phyloP scores from a whole-genome alignment of 2,797 vertebrate species.

The Microchirus variegatus region DNA sequence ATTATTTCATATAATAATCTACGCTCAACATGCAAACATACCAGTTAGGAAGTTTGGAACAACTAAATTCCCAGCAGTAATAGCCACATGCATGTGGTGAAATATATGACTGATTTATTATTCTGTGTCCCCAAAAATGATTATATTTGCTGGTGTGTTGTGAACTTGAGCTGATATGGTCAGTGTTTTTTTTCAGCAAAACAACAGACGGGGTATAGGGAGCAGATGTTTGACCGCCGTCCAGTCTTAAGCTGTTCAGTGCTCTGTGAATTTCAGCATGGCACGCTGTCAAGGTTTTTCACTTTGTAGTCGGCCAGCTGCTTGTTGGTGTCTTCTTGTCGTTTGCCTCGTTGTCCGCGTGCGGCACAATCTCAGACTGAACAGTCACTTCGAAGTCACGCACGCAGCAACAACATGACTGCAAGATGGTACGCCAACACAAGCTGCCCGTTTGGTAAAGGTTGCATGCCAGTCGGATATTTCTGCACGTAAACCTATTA shows the following conservation, averaged over 20 bases:
- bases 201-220: slow-evolving; percentile 35
- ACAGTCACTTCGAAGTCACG: too few relatives aligned
- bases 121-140: too few relatives aligned
- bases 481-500: not conserved
- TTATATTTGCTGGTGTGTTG: not conserved
- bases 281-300: slow-evolving; percentile 40
- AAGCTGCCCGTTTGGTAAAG: not conserved
- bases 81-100: too few relatives aligned
- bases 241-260: slow-evolving; percentile 43
- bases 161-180: slow-evolving; percentile 28
- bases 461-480: not conserved
- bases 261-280: slow-evolving; percentile 41
- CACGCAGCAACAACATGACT: too few relatives aligned
- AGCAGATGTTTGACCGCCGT: slow-evolving; percentile 54
- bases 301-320: slow-evolving; percentile 42
- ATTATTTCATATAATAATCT: too few relatives aligned
- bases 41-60: too few relatives aligned
- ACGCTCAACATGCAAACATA: too few relatives aligned
- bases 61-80: too few relatives aligned
- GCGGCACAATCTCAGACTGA: slow-evolving; percentile 8
- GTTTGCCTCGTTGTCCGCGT: slow-evolving; percentile 14
- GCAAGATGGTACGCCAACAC: not conserved
- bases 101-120: too few relatives aligned
- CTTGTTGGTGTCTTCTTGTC: slow-evolving; percentile 20
- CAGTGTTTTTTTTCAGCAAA: slow-evolving; percentile 18